Conservation (phyloP, 1,140 invertebrate genomes). For the Stratiolaelaps scimitus region DNA sequence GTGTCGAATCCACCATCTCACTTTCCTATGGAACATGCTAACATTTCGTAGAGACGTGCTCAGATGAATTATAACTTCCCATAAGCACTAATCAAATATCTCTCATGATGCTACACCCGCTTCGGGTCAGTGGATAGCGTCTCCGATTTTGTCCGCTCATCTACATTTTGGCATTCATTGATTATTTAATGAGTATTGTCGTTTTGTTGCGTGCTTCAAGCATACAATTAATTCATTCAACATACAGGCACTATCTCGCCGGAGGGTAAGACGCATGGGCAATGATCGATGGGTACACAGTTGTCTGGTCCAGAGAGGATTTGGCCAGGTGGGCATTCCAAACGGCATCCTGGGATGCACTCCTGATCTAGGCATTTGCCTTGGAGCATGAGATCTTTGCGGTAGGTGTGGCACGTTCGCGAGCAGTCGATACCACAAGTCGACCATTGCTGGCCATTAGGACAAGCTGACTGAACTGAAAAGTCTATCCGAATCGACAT, state of each 20-base stretch:
- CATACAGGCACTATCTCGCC: slow-evolving; percentile 33
- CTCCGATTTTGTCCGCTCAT: too few species aligned
- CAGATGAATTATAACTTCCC: too few species aligned
- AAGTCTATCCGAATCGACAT: too few species aligned
- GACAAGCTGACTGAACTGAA: slow-evolving; percentile 37
- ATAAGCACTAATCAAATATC: too few species aligned
- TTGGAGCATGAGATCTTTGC: slow-evolving; percentile 37
- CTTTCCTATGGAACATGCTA: too few species aligned
- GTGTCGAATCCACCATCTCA: too few species aligned
- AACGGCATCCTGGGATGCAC: slow-evolving; percentile 46
- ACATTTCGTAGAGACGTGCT: too few species aligned
- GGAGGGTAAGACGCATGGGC: slow-evolving; percentile 31
- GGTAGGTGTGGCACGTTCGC: slow-evolving; percentile 37
- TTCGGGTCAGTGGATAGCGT: too few species aligned
- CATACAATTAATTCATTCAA: not conserved
- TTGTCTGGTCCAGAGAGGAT: slow-evolving; percentile 54
- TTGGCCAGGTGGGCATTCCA: slow-evolving; percentile 40
- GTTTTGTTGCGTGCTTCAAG: not conserved
- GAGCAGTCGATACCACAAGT: slow-evolving; percentile 53
- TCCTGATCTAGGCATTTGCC: slow-evolving; percentile 40
- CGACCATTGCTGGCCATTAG: slow-evolving; percentile 43
- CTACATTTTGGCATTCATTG: too few species aligned
- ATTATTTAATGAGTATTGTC: too few species aligned
- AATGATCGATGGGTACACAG: slow-evolving; percentile 49
- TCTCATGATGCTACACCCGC: too few species aligned